A percentile compares a stretch with the other conserved stretches of the same genome.
Evolutionary conservation across 2,113 vertebrate genomes (phyloP).

Genomic region (Arvicanthis niloticus): DNA sequence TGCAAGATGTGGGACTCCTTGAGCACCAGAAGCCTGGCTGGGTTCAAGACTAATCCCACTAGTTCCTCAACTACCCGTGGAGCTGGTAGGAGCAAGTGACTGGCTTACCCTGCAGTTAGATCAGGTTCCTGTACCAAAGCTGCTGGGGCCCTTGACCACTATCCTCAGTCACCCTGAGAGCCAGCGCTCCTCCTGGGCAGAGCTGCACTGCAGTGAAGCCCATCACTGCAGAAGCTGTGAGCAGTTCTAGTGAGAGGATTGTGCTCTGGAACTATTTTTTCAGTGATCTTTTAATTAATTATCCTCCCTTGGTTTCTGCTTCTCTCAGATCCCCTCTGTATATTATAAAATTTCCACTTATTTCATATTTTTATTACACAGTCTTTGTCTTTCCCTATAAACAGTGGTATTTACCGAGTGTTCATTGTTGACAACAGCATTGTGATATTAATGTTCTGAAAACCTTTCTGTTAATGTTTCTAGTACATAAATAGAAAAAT

Average conservation of each 20-base stretch:
- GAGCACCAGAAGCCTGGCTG: too few relatives aligned
- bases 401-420: not conserved
- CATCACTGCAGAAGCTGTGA: not conserved
- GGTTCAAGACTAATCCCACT: too few relatives aligned
- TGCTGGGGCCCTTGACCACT: not conserved
- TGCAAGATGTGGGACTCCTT: too few relatives aligned
- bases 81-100: not conserved
- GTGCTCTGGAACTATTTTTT: not conserved
- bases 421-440: not conserved
- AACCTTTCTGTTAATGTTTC: not conserved
- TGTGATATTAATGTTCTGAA: not conserved
- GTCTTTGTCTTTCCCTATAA: not conserved
- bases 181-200: not conserved
- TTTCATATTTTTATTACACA: not conserved
- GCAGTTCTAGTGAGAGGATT: not conserved
- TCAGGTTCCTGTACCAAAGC: not conserved
- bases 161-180: not conserved
- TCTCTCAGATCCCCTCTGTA: not conserved
- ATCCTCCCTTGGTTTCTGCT: not conserved
- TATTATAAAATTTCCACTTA: not conserved
- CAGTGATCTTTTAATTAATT: constrained; percentile 16
- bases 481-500: not conserved
- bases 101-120: not conserved
- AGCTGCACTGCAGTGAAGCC: not conserved
- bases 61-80: too few relatives aligned